Evolutionary conservation across 2,113 vertebrate genomes (phyloP).

Genomic region (Perca schrenkii): DNA sequence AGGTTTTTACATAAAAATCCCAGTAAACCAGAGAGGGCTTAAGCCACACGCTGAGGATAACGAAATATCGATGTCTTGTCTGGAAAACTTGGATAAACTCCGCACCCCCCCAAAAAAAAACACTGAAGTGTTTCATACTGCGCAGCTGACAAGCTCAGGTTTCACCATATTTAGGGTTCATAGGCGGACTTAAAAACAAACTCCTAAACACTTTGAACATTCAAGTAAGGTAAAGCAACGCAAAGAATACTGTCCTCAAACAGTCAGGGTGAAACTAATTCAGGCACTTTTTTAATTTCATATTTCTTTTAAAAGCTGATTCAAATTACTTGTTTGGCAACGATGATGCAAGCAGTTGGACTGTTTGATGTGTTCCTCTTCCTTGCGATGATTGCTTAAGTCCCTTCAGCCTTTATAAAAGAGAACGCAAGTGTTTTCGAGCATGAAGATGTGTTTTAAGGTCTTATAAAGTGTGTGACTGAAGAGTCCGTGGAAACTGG

Average conservation of each 20-base stretch:
- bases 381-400: conserved; percentile 66
- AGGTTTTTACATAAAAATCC: conserved; percentile 55
- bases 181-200: conserved; percentile 90
- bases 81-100: conserved; percentile 60
- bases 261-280: conserved; percentile 93
- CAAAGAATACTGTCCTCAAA: conserved; percentile 88
- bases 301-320: conserved; percentile 88
- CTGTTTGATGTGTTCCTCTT: conserved; percentile 65
- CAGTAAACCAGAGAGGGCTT: conserved; percentile 56
- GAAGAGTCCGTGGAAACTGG: conserved; percentile 43
- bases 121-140: conserved; percentile 65
- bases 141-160: conserved; percentile 68
- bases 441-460: conserved; percentile 65
- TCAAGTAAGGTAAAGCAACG: conserved; percentile 94
- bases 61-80: conserved; percentile 54
- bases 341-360: conserved; percentile 76
- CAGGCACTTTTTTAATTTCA: conserved; percentile 97
- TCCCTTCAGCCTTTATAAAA: conserved; percentile 78
- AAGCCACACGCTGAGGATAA: conserved; percentile 53
- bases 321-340: conserved; percentile 87
- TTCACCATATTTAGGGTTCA: conserved; percentile 78
- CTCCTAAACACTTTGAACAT: conserved; percentile 91
- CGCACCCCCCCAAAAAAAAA: not conserved
- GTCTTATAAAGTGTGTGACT: conserved; percentile 59
- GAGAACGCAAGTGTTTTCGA: conserved; percentile 72